These are phyloP conservation scores for Halictus ligatus DNA, from an alignment of 2,888 invertebrate species.

Conservation along the genomic window DNA sequence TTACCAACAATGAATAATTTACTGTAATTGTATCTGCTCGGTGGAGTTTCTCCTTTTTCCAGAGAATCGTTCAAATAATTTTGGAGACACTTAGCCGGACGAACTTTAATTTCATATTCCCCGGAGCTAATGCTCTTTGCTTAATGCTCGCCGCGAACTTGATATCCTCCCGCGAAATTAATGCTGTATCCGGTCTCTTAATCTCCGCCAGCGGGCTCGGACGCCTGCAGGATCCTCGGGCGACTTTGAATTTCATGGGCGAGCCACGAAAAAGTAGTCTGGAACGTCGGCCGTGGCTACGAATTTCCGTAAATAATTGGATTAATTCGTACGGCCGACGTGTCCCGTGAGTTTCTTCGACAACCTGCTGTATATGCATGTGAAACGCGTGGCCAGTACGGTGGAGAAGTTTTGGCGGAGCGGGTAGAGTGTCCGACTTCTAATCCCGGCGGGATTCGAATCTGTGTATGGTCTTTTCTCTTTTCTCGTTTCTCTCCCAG, in stretches of 20 bases:
- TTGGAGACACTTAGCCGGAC: background rate
- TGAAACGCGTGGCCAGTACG: background rate
- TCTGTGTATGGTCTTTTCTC: background rate
- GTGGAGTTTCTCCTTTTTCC: background rate
- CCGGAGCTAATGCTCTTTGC: conserved; percentile 23
- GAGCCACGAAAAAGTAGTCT: background rate
- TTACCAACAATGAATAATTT: too few relatives aligned
- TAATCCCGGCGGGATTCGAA: background rate
- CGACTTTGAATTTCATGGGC: conserved; percentile 23
- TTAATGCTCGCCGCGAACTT: conserved; percentile 25
- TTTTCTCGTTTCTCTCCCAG: background rate
- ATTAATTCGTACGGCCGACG: background rate
- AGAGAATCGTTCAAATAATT: background rate
- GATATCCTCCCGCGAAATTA: conserved; percentile 22
- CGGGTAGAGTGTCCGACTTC: background rate
- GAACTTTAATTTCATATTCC: conserved; percentile 14
- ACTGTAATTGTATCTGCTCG: background rate
- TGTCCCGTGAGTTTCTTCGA: background rate
- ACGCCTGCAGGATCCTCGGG: conserved; percentile 4
- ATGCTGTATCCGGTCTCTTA: conserved; percentile 32
- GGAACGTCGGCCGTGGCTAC: background rate
- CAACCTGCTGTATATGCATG: background rate
- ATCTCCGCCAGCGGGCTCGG: conserved; percentile 5
- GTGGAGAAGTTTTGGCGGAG: too few relatives aligned
- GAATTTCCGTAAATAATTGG: background rate